Base-by-base conservation (phyloP, 2,888 invertebrate species). In the Autographa pulchrina region DNA sequence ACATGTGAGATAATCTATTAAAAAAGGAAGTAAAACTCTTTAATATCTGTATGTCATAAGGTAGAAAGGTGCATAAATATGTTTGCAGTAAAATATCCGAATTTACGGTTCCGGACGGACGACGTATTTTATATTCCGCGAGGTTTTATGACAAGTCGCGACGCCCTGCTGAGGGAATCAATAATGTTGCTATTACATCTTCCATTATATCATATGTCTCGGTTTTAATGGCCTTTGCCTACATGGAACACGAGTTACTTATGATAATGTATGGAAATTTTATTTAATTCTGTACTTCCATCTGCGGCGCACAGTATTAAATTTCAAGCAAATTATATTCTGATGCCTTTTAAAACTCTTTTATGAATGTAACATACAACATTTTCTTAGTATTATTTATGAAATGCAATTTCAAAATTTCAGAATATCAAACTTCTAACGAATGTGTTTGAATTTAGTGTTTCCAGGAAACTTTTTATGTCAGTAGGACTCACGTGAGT, bases 161-260 rank as follows among this genome's bases (percentile, higher is more conserved):
- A 85, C 82, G 80, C 75, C 72, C 81, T 80, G 82, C 78, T 86
- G 82, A 83, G 84, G 84, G 84, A 88, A 89, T 89, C 90, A 87
- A 90, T 90, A 89, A 87, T 77, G 70, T 76, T 43, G 35, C 69
- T 75, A 80, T 79, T 82, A 81, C 71, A 72, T 67, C 48, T 67
- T 67, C 65, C 73, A 69, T 63, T 68, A 66, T 54, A 63, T 62
- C 31, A 41, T 62, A 63, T 70, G 60, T 64, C 38, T 48, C 65
- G 11, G 69, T 66, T 77, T 79, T 82, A 76, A 84, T 70, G 65
- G 31, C 16, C 25, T 60, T 64, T 52, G 64, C 25, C 32, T 0
- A 20, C 38, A 60, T 58, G 31, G 48, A 18, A 60, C 16, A 43
- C 73, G 31, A 68, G 58, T 61, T 63, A 65, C 9, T 16, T 56